A percentile compares a stretch with the other conserved stretches of the same genome.
Evolutionary conservation across 2,888 invertebrate species (phyloP).

Genomic region (Sarcophaga rosellei): DNA sequence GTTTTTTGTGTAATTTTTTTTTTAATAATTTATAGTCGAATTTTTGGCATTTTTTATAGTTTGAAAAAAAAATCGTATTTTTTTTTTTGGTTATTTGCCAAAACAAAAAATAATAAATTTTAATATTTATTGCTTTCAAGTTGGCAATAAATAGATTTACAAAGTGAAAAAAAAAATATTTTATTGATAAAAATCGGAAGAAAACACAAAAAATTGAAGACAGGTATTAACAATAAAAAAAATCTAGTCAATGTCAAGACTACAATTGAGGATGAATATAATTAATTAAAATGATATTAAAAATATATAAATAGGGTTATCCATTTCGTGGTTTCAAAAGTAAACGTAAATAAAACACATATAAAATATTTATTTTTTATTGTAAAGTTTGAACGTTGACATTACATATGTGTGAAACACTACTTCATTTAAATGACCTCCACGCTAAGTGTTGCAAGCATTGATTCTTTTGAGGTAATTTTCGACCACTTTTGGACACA

Average conservation of each 20-base stretch:
- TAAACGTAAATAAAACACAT: too few relatives aligned
- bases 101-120: constrained; percentile 19
- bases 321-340: too few relatives aligned
- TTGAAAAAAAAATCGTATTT: background rate
- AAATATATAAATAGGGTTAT: too few relatives aligned
- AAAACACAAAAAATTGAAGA: background rate
- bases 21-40: too few relatives aligned
- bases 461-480: too few relatives aligned
- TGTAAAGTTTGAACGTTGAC: too few relatives aligned
- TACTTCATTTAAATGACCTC: too few relatives aligned
- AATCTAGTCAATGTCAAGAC: background rate
- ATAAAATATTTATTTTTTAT: too few relatives aligned
- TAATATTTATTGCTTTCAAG: constrained; percentile 42
- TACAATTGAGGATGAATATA: background rate
- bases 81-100: constrained; percentile 30
- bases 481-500: too few relatives aligned
- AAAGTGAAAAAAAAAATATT: constrained; percentile 41
- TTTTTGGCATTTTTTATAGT: background rate
- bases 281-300: background rate
- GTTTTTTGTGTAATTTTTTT: constrained; percentile 17
- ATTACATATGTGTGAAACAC: too few relatives aligned
- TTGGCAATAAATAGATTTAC: constrained; percentile 30
- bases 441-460: too few relatives aligned
- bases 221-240: background rate
- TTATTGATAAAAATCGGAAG: constrained; percentile 20